Evolutionary conservation across 2,888 invertebrate species (phyloP).

Genomic region (Beris chalybata): DNA sequence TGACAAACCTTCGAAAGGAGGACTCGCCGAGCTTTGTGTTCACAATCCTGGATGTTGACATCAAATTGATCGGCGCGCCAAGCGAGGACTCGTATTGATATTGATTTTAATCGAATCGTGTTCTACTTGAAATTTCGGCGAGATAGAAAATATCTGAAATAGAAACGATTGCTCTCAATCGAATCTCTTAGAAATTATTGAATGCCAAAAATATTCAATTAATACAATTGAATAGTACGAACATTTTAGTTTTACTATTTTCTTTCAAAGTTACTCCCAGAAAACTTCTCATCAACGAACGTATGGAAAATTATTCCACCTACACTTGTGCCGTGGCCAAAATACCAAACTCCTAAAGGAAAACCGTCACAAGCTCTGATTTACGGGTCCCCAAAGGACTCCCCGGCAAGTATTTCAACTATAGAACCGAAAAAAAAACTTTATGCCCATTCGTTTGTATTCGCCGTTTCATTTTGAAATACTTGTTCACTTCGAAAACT

Average conservation of each 20-base stretch:
- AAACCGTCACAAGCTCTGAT: constrained; percentile 16
- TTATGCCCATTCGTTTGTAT: constrained; percentile 11
- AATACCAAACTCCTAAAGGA: background rate
- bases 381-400: constrained; percentile 24
- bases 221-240: constrained; percentile 4
- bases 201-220: constrained; percentile 5
- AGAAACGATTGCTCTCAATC: no score
- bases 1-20: no score
- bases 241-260: background rate
- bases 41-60: no score
- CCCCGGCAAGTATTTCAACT: no score
- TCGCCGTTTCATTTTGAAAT: constrained; percentile 11
- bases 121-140: no score
- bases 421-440: constrained; percentile 6
- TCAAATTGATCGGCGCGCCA: no score
- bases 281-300: background rate
- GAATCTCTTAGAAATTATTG: no score
- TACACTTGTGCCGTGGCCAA: background rate
- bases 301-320: constrained; percentile 18
- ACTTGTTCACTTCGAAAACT: constrained; percentile 12
- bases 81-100: no score
- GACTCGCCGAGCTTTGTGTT: no score
- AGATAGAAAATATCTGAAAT: no score
- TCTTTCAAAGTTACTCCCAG: constrained; percentile 1
- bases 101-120: no score